Evolutionary conservation across 2,797 vertebrate species (phyloP).

Genomic region (Chrysocyon brachyurus): DNA sequence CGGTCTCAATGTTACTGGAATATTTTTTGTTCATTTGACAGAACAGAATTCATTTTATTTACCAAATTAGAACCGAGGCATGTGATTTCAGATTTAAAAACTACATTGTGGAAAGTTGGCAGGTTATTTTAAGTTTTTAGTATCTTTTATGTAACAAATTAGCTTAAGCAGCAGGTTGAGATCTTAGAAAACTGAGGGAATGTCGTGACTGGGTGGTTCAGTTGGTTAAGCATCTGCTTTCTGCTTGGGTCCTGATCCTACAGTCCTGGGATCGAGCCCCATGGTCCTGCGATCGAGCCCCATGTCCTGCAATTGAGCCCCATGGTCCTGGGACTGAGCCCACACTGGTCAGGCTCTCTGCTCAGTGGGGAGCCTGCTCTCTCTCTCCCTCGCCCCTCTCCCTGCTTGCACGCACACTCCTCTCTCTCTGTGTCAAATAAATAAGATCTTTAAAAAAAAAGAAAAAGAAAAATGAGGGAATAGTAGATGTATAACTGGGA

Average conservation of each 20-base stretch:
- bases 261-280: too few species aligned
- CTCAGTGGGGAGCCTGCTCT: too few species aligned
- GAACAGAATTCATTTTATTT: conserved; percentile 47
- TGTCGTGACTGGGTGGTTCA: background rate
- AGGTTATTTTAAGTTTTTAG: conserved; percentile 21
- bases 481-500: background rate
- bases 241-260: too few species aligned
- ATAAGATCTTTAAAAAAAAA: too few species aligned
- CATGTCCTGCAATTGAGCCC: too few species aligned
- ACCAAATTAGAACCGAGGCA: background rate
- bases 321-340: too few species aligned
- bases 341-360: too few species aligned
- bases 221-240: too few species aligned
- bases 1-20: background rate
- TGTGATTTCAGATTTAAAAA: conserved; percentile 44
- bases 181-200: background rate
- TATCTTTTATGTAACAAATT: conserved; percentile 1
- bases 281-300: too few species aligned
- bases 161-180: background rate
- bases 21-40: background rate
- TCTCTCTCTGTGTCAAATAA: too few species aligned
- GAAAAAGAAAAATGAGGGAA: background rate
- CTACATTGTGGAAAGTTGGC: background rate
- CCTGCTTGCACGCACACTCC: too few species aligned
- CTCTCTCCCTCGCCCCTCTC: too few species aligned